A percentile compares a stretch with the other conserved stretches of the same genome.
Evolutionary conservation across 2,888 invertebrate species (phyloP).

Genomic region (Amphipyra berbera): DNA sequence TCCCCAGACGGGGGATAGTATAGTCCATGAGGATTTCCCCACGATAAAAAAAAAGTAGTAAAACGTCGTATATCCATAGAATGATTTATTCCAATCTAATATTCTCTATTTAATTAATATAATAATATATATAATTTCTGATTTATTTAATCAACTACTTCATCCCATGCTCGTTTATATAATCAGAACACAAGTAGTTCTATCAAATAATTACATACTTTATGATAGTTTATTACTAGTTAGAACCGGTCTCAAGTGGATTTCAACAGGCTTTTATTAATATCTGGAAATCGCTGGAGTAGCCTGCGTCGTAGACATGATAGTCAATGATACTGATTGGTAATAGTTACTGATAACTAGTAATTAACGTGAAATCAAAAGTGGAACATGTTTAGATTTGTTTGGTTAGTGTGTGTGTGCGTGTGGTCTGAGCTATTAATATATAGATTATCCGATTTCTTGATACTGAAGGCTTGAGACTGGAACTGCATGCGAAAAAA

Average conservation of each 20-base stretch:
- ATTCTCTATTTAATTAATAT: too few species aligned
- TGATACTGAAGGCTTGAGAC: too few species aligned
- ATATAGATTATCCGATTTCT: too few species aligned
- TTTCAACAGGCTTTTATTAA: slow-evolving; percentile 32
- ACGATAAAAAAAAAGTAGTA: too few species aligned
- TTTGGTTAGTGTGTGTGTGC: not conserved
- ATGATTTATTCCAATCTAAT: too few species aligned
- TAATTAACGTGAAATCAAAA: slow-evolving; percentile 39
- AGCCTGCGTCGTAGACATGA: slow-evolving; percentile 5
- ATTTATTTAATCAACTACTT: slow-evolving; percentile 1
- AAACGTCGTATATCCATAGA: too few species aligned
- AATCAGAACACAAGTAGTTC: slow-evolving; percentile 26
- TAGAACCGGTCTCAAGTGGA: slow-evolving; percentile 20
- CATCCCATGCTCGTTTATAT: slow-evolving; percentile 8
- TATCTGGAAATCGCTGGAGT: slow-evolving; percentile 43
- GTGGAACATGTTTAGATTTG: slow-evolving; percentile 27
- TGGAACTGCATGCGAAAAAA: too few species aligned
- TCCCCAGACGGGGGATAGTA: too few species aligned
- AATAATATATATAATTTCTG: too few species aligned
- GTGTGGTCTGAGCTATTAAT: too few species aligned
- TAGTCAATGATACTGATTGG: slow-evolving; percentile 28
- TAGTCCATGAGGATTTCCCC: too few species aligned
- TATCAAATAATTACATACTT: slow-evolving; percentile 39
- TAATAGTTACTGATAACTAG: slow-evolving; percentile 11
- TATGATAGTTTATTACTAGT: slow-evolving; percentile 29